Percentiles rank a stretch among this genome's conserved stretches.
Evolutionary conservation across 1,140 invertebrate genomes (phyloP).

Genomic region (Tribolium castaneum): DNA sequence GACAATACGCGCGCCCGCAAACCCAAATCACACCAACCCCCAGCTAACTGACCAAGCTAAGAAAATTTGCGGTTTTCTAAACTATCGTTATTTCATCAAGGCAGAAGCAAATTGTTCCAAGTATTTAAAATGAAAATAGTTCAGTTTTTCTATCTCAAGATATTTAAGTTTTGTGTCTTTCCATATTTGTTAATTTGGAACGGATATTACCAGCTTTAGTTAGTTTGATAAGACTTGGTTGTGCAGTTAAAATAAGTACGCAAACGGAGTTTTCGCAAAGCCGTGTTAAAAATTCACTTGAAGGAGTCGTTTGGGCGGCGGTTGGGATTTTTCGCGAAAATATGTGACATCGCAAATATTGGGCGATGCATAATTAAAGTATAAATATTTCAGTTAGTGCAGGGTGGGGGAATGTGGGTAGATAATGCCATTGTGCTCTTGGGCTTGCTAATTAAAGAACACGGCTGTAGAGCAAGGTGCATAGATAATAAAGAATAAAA

Average conservation of each 20-base stretch:
- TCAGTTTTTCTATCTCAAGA: no score
- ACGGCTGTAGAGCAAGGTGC: slow-evolving; percentile 44
- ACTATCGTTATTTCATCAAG: no score
- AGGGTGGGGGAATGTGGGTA: slow-evolving; percentile 22
- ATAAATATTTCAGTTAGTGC: slow-evolving; percentile 29
- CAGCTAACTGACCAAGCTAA: no score
- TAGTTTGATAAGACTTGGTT: no score
- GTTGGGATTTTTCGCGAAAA: background rate
- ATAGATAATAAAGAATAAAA: slow-evolving; percentile 56
- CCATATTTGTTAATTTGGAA: no score
- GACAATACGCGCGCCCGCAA: slow-evolving; percentile 19
- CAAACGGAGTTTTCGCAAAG: background rate
- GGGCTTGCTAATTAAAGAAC: slow-evolving; percentile 45
- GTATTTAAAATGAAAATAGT: no score
- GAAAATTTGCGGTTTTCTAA: no score
- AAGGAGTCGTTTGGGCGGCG: background rate
- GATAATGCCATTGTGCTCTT: slow-evolving; percentile 39
- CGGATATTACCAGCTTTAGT: no score
- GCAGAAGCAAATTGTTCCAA: no score
- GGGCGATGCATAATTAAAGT: slow-evolving; percentile 29
- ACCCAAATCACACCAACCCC: no score
- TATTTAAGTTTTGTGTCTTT: no score
- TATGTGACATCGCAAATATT: slow-evolving; percentile 13
- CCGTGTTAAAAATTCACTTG: background rate
- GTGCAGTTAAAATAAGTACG: no score